phyloP scores from a whole-genome alignment of 1,140 invertebrate genomes.

The Pseudomyrmex sp. region DNA sequence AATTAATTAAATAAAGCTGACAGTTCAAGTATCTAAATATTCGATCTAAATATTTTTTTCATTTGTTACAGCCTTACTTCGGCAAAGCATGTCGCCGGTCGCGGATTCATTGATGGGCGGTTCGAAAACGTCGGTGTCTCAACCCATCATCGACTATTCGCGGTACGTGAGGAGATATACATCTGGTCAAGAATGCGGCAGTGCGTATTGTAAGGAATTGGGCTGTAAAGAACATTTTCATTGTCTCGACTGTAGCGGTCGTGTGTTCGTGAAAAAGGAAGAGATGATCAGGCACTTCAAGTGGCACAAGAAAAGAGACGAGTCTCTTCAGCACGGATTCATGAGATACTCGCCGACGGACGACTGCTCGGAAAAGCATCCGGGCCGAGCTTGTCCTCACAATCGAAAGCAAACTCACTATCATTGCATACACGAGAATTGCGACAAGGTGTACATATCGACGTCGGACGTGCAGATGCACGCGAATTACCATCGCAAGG shows the following conservation, averaged over 20 bases:
- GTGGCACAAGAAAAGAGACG: constrained; percentile 99
- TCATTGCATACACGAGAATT: constrained; percentile 98
- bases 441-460: constrained; percentile 99
- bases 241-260: constrained; percentile 95
- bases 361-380: constrained; percentile 93
- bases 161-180: constrained; percentile 90
- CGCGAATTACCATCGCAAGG: constrained; percentile 99
- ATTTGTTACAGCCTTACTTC: constrained; percentile 82
- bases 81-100: constrained; percentile 84
- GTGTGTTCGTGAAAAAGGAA: constrained; percentile 98
- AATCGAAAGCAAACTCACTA: constrained; percentile 99
- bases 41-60: constrained; percentile 6
- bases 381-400: constrained; percentile 91
- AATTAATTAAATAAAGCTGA: too few relatives aligned
- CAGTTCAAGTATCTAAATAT: too few relatives aligned
- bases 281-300: constrained; percentile 99
- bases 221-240: constrained; percentile 96
- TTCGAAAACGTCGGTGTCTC: constrained; percentile 79
- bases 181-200: constrained; percentile 89
- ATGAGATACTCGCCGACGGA: constrained; percentile 97
- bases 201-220: constrained; percentile 88
- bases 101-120: constrained; percentile 79
- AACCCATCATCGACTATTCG: constrained; percentile 88
- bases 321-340: constrained; percentile 98
- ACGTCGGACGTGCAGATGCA: constrained; percentile 99